Conservation (phyloP, 2,888 invertebrate species). For the Trachelus iudaicus region DNA sequence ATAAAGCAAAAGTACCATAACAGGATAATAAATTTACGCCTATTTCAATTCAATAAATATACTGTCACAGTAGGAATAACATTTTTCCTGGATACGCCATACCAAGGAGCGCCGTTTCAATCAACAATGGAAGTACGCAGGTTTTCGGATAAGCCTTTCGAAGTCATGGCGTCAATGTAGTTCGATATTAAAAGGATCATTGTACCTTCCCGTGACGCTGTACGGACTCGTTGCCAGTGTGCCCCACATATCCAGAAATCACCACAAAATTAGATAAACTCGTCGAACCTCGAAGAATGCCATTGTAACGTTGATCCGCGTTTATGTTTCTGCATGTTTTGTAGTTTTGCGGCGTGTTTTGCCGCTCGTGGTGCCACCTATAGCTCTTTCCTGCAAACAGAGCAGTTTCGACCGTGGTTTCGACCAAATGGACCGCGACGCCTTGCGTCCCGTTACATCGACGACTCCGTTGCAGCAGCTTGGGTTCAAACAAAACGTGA, state of each 20-base stretch:
- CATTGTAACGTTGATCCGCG: conserved; percentile 9
- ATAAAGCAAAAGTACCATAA: neutral
- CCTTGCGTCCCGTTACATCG: conserved; percentile 2
- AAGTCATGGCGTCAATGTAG: neutral
- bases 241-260: conserved; percentile 9
- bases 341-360: conserved; percentile 15
- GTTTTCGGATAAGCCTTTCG: neutral
- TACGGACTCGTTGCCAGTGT: neutral
- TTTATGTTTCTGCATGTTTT: conserved; percentile 6
- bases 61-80: neutral
- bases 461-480: neutral
- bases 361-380: conserved; percentile 17
- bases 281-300: neutral
- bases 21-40: neutral
- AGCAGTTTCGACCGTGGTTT: conserved; percentile 9
- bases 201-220: neutral
- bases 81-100: neutral
- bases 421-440: conserved; percentile 15
- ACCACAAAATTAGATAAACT: neutral
- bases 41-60: neutral
- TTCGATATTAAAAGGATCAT: neutral
- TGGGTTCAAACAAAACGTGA: neutral
- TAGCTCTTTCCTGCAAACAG: neutral
- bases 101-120: neutral
- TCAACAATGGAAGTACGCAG: conserved; percentile 4